Evolutionary conservation across 2,113 vertebrate genomes (phyloP).

Genomic region (Myiozetetes cayanensis): DNA sequence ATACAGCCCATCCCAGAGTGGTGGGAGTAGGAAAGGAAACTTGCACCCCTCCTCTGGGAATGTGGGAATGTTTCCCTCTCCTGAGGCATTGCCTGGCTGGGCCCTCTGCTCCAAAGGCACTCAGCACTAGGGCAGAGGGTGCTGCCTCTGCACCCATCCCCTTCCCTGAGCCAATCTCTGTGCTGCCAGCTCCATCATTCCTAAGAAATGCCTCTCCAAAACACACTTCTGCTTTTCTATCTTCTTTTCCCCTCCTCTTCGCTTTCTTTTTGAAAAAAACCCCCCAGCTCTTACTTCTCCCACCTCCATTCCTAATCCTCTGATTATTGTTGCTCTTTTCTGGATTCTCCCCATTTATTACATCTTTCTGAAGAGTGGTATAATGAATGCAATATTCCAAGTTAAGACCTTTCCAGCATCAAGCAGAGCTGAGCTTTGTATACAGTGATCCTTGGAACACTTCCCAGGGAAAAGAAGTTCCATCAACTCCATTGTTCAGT

Average conservation of each 20-base stretch:
- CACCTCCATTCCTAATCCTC: background rate
- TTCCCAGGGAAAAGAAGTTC: background rate
- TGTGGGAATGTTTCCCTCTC: background rate
- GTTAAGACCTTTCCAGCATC: background rate
- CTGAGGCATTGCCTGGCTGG: background rate
- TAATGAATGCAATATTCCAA: background rate
- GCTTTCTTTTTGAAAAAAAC: background rate
- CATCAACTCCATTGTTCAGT: background rate
- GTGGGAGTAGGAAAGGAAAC: background rate
- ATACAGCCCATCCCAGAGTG: background rate
- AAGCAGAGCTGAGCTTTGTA: background rate
- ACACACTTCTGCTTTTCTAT: background rate
- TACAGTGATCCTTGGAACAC: background rate
- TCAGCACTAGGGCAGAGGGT: background rate
- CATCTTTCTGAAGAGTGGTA: background rate
- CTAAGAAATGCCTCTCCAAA: background rate
- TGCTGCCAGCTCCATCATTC: background rate
- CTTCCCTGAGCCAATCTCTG: background rate
- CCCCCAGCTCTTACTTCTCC: background rate
- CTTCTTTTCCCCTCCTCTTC: background rate
- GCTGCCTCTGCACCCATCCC: background rate
- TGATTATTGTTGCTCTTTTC: background rate
- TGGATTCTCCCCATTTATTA: background rate
- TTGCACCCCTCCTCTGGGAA: background rate
- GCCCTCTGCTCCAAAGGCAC: background rate